phyloP scores from a whole-genome alignment of 2,888 invertebrate species.

The Oxytorus armatus region DNA sequence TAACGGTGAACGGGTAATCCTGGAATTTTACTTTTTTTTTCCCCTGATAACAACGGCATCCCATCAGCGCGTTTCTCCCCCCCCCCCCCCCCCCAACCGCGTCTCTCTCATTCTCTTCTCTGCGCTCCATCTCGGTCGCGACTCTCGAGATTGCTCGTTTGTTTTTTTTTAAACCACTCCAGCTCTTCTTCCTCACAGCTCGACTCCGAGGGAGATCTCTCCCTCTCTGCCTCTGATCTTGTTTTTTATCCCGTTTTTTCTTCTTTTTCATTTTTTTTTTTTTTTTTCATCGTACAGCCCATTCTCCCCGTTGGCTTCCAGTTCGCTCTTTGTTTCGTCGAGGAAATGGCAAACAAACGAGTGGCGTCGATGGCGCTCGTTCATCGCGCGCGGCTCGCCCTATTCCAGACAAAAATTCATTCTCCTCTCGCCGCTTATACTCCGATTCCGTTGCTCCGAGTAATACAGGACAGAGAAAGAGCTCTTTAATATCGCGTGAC shows the following conservation, averaged over 20 bases:
- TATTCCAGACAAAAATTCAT: conserved; percentile 59
- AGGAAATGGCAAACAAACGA: conserved; percentile 84
- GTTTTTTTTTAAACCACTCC: conserved; percentile 46
- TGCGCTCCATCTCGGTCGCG: conserved; percentile 52
- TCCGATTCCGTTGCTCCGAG: conserved; percentile 21
- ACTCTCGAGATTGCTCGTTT: conserved; percentile 67
- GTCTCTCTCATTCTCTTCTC: conserved; percentile 31
- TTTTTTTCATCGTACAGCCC: conserved; percentile 45
- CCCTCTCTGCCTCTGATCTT: conserved; percentile 32
- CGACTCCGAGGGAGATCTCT: conserved; percentile 21
- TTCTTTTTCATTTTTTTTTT: too few relatives aligned
- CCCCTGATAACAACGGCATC: conserved; percentile 74
- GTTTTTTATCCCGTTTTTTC: conserved; percentile 44
- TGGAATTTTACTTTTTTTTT: conserved; percentile 74
- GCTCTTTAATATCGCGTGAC: conserved; percentile 58
- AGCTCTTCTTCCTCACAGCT: conserved; percentile 10
- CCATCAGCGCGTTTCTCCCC: conserved; percentile 71
- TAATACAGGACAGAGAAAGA: conserved; percentile 35
- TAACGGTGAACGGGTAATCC: conserved; percentile 82
- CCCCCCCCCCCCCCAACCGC: too few relatives aligned
- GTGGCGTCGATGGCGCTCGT: conserved; percentile 73
- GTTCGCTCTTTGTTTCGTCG: conserved; percentile 73
- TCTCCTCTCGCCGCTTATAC: conserved; percentile 38
- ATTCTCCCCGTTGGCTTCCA: conserved; percentile 55
- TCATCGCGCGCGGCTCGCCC: conserved; percentile 58